phyloP scores from a whole-genome alignment of 2,888 invertebrate species.

The Nomada ferruginata region DNA sequence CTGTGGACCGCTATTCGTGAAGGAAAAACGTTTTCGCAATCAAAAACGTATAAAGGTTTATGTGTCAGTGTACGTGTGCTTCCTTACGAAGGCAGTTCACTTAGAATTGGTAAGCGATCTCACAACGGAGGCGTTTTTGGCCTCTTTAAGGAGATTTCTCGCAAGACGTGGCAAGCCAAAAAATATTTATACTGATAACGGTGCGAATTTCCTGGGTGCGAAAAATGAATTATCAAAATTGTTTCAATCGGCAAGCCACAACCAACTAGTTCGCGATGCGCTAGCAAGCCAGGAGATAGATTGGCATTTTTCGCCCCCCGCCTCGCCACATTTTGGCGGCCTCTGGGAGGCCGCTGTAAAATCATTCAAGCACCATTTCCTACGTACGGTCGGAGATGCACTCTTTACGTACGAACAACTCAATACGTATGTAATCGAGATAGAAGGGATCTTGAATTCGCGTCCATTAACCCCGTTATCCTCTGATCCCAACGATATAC shows the following conservation, averaged over 20 bases:
- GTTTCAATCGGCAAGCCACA: too few species aligned
- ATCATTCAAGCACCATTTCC: neutral
- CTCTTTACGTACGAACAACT: conserved; percentile 1
- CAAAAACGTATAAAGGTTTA: neutral
- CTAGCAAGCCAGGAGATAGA: neutral
- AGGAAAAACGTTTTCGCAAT: neutral
- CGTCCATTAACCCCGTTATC: neutral
- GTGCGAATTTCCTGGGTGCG: neutral
- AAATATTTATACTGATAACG: conserved; percentile 1
- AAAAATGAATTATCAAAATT: neutral
- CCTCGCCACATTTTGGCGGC: neutral
- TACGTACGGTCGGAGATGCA: neutral
- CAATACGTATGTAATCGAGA: neutral
- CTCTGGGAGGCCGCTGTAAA: neutral
- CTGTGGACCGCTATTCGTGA: neutral
- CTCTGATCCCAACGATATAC: neutral
- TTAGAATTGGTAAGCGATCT: neutral
- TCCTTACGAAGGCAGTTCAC: neutral
- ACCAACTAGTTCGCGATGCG: neutral
- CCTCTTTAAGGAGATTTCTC: neutral
- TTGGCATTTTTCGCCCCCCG: neutral
- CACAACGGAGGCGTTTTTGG: neutral
- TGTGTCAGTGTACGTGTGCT: neutral
- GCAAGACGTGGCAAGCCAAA: neutral
- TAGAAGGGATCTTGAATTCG: neutral